Conservation (phyloP, 2,888 invertebrate genomes). For the Muschampia plurimacula region DNA sequence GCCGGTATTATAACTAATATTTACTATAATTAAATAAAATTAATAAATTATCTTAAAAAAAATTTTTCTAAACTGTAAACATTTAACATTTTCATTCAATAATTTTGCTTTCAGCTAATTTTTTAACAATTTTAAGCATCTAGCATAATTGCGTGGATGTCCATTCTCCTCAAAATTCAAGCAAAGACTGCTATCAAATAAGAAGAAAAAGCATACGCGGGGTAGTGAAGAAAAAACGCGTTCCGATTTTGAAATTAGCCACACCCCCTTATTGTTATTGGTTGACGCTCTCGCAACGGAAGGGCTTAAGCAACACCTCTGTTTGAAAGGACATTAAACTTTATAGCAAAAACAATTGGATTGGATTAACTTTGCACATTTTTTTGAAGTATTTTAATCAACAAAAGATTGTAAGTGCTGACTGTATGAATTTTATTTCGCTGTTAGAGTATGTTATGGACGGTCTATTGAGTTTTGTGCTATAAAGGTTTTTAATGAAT, state of each 20-base stretch:
- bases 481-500: constrained; percentile 50
- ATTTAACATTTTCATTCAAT: background rate
- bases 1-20: no score
- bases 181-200: constrained; percentile 59
- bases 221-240: constrained; percentile 65
- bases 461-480: constrained; percentile 22
- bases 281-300: constrained; percentile 54
- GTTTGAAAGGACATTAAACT: constrained; percentile 27
- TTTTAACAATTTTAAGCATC: background rate
- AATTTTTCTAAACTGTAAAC: no score
- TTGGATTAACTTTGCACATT: constrained; percentile 33
- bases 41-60: no score
- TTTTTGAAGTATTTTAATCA: constrained; percentile 41
- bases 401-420: constrained; percentile 42
- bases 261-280: constrained; percentile 80
- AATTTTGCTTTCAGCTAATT: background rate
- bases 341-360: background rate
- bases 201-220: constrained; percentile 58
- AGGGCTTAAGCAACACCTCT: constrained; percentile 47
- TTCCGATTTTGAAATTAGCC: constrained; percentile 79
- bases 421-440: constrained; percentile 61
- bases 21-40: no score
- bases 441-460: constrained; percentile 51
- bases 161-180: constrained; percentile 20
- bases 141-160: background rate